Conservation (phyloP, 2,888 invertebrate genomes). For the Proisotoma minuta region DNA sequence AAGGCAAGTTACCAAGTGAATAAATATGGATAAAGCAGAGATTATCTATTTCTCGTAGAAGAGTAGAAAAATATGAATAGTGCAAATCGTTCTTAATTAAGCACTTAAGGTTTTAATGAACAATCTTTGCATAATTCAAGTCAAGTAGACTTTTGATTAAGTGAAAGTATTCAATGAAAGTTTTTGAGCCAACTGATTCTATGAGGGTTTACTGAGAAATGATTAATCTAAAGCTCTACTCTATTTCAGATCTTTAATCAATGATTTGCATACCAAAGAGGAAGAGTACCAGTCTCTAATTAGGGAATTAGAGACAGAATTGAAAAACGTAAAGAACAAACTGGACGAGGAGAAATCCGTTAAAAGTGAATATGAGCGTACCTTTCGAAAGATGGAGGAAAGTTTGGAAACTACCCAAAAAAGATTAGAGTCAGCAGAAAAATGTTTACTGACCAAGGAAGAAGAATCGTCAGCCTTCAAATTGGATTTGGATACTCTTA, state of each 20-base stretch:
- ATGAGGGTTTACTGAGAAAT: too few species aligned
- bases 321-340: slow-evolving; percentile 46
- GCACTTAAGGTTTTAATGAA: too few species aligned
- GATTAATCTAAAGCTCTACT: too few species aligned
- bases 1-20: neutral
- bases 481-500: slow-evolving; percentile 48
- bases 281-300: slow-evolving; percentile 45
- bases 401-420: slow-evolving; percentile 44
- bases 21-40: too few species aligned
- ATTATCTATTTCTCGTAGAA: too few species aligned
- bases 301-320: slow-evolving; percentile 45
- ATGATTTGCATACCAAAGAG: slow-evolving; percentile 47
- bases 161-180: too few species aligned
- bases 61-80: too few species aligned
- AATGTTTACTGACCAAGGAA: slow-evolving; percentile 46
- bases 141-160: too few species aligned
- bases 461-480: slow-evolving; percentile 49
- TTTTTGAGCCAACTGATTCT: too few species aligned
- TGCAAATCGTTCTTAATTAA: too few species aligned
- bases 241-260: slow-evolving; percentile 43
- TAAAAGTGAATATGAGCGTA: slow-evolving; percentile 43
- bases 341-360: slow-evolving; percentile 34
- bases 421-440: slow-evolving; percentile 46
- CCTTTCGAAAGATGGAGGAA: slow-evolving; percentile 45
- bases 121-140: too few species aligned